Base-by-base conservation (phyloP, 2,888 invertebrate species). In the Piscicola geometra region DNA sequence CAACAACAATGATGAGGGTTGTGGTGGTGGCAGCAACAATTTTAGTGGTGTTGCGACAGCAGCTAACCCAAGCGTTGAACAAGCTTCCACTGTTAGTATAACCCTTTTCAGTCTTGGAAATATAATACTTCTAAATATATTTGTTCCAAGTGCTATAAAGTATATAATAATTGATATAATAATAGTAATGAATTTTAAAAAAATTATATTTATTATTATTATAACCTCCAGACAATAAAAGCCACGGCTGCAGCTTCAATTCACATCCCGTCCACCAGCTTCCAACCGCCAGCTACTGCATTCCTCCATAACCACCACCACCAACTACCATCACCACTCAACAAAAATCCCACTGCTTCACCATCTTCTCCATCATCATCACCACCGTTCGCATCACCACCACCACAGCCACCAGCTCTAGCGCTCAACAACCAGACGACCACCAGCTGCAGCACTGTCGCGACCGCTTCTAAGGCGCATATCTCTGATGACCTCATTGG, bases 181-280 rank as follows among this genome's bases (percentile, higher is more conserved):
- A n/a, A n/a, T n/a, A n/a, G n/a, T n/a, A n/a, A n/a, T n/a, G n/a
- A n/a, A n/a, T n/a, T n/a, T n/a, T n/a, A n/a, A n/a, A n/a, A n/a
- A n/a, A n/a, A n/a, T n/a, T n/a, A n/a, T n/a, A n/a, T n/a, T n/a
- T n/a, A n/a, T n/a, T n/a, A n/a, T n/a, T n/a, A n/a, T n/a, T n/a
- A n/a, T n/a, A 3, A 56, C 25, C 21, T 5, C n/a, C 47, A 71
- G 71, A 41, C 71, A 1, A 71, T 30, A 28, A 73, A 50, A 36
- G 70, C 76, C 1, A 64, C 73, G 2, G 68, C 47, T 9, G 73
- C 69, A n/a, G 76, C 73, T 1, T 73, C 73, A 15, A 25, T 73
- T 25, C 73, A 73, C 73, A 64, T 73, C n/a, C 64, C 73, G 1
- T 25, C 64, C 25, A 28, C 64, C 25, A 5, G 5, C 9, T 9